Percentiles rank a stretch among this genome's conserved stretches.
phyloP scores from a whole-genome alignment of 2,888 invertebrate species.

The Molorchus minor region DNA sequence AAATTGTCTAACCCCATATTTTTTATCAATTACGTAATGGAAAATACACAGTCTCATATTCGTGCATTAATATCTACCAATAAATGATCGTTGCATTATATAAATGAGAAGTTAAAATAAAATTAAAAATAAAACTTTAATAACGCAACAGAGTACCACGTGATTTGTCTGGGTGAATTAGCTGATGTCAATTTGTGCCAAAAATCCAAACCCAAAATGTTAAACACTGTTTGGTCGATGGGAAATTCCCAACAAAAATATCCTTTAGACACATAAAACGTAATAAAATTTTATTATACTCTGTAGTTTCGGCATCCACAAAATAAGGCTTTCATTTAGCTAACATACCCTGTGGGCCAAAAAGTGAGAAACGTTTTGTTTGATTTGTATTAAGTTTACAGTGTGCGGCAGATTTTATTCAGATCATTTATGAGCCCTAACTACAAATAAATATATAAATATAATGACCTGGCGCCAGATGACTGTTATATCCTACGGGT shows the following conservation, averaged over 20 bases:
- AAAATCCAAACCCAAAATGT: constrained; percentile 1
- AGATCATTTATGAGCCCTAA: constrained; percentile 1
- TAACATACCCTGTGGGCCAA: not conserved
- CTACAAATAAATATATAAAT: constrained; percentile 1
- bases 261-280: not conserved
- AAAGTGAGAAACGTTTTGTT: constrained; percentile 12
- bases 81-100: no score
- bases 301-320: not conserved
- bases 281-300: constrained; percentile 7
- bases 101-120: no score
- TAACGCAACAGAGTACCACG: no score
- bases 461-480: constrained; percentile 16
- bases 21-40: no score
- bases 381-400: constrained; percentile 2
- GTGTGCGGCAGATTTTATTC: not conserved
- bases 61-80: no score
- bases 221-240: not conserved
- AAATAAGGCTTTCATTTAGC: not conserved
- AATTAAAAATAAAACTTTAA: no score
- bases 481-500: constrained; percentile 11
- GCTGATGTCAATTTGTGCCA: no score
- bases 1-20: no score
- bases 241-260: not conserved
- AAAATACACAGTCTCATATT: no score
- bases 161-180: no score